A percentile compares a stretch with the other conserved stretches of the same genome.
Conservation (phyloP, 2,797 vertebrate species). For the Dermochelys coriacea region DNA sequence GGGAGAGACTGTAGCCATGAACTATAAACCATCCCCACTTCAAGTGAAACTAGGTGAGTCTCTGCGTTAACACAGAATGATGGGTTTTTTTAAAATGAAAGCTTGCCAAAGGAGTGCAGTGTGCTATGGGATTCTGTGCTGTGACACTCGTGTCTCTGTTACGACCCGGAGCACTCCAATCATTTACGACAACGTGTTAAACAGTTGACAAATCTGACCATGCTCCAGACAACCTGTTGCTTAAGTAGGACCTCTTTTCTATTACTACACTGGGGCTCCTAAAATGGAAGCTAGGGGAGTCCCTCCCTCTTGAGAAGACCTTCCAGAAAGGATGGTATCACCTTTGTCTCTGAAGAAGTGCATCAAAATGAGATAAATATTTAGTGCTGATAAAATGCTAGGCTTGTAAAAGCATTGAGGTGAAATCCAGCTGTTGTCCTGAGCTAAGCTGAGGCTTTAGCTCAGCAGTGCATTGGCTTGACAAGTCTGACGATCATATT, state of each 20-base stretch:
- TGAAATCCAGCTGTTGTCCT: background rate
- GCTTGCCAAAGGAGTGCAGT: background rate
- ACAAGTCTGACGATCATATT: background rate
- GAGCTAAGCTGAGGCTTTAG: background rate
- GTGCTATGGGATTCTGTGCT: fast-evolving
- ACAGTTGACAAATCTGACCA: background rate
- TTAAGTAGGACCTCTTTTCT: background rate
- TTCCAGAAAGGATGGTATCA: background rate
- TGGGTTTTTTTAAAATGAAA: background rate
- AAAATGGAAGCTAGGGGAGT: background rate
- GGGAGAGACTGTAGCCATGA: conserved; percentile 93
- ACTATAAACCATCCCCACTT: conserved; percentile 97
- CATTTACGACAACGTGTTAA: fast-evolving
- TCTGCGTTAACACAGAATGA: background rate
- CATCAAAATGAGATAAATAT: background rate
- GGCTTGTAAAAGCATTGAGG: background rate
- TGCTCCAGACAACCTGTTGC: background rate
- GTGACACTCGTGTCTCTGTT: fast-evolving
- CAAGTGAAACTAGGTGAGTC: conserved; percentile 97
- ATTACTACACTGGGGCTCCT: background rate
- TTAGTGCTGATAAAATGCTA: background rate
- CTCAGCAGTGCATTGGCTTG: background rate
- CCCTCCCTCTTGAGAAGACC: background rate
- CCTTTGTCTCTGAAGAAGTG: background rate
- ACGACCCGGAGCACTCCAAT: background rate